Base-by-base conservation (phyloP, 2,888 invertebrate genomes). In the Agonum fuliginosum region DNA sequence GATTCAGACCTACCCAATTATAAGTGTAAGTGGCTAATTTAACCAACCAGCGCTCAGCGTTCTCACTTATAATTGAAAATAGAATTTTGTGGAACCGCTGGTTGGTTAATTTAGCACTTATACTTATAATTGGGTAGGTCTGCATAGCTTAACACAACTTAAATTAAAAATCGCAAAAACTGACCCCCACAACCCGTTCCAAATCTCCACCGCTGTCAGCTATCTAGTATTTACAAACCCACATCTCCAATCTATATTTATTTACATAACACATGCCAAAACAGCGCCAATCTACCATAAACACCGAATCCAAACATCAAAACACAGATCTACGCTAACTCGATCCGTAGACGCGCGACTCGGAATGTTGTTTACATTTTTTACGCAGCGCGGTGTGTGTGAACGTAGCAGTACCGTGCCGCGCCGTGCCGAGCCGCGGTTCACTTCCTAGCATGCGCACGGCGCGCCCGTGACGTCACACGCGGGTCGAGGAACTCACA, bases 361-460 rank as follows among this genome's bases (percentile, higher is more conserved):
- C 58, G 58, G 58, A 62, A 62, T 74, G 58, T 74, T 74, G 74
- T 74, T 74, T 74, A 74, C 74, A 74, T 74, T 74, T 74, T 74
- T 65, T 74, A 62, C 62, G 62, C 19, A 34, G 10, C 71, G 14
- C 74, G 30, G 41, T 46, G 74, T 65, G 62, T 74, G 74, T 74
- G 46, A 74, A 74, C 74, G 74, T 65, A 71, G 71, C 51, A 12
- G 12, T 67, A 37, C 12, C 30, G 30, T 30, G 5, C 74, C 65
- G 30, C 17, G 37, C 74, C 74, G 74, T 74, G 24, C 24, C 74
- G 74, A 65, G 73, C 20, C 62, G 10, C 27, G 22, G 37, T 65
- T 74, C 46, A 65, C 74, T 74, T 74, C 74, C 74, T 74, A 74
- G 74, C 74, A 74, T 74, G 74, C 74, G 74, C 74, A 74, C 14